phyloP scores from a whole-genome alignment of 2,888 invertebrate genomes.

The Agrenia bidenticulata region DNA sequence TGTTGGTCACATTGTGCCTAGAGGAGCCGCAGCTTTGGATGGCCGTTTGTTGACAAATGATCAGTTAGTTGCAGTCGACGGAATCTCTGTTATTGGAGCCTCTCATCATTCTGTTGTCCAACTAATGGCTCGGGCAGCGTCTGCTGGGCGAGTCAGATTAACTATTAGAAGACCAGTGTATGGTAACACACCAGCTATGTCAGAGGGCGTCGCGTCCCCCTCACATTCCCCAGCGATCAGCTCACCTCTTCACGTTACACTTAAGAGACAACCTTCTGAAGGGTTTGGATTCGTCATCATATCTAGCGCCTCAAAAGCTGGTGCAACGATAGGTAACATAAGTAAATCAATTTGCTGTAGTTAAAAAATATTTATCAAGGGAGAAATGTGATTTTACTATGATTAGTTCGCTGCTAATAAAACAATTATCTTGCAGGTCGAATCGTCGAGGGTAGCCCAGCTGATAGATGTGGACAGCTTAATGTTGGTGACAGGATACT shows the following conservation, averaged over 20 bases:
- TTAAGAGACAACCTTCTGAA: conserved; percentile 86
- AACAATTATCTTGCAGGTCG: conserved; percentile 66
- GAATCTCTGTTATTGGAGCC: conserved; percentile 76
- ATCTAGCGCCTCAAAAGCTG: conserved; percentile 85
- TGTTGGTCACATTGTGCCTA: conserved; percentile 94
- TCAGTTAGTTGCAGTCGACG: conserved; percentile 91
- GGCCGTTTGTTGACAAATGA: conserved; percentile 88
- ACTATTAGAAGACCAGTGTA: conserved; percentile 64
- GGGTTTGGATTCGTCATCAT: conserved; percentile 99
- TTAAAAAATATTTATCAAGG: background rate
- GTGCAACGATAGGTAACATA: conserved; percentile 77
- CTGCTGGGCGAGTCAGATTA: conserved; percentile 80
- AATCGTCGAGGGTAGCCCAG: conserved; percentile 92
- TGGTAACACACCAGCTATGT: conserved; percentile 23
- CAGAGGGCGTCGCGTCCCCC: conserved; percentile 31
- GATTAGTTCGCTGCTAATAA: background rate
- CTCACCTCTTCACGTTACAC: conserved; percentile 86
- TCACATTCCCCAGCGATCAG: conserved; percentile 38
- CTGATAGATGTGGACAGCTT: conserved; percentile 85
- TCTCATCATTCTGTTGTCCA: conserved; percentile 93
- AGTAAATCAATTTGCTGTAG: background rate
- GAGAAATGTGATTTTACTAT: background rate
- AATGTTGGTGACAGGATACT: conserved; percentile 94
- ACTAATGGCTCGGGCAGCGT: conserved; percentile 84
- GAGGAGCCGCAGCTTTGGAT: conserved; percentile 90